These are phyloP conservation scores for Oscheius sp. DNA, from an alignment of 2,888 invertebrate genomes.

Conservation along the genomic window DNA sequence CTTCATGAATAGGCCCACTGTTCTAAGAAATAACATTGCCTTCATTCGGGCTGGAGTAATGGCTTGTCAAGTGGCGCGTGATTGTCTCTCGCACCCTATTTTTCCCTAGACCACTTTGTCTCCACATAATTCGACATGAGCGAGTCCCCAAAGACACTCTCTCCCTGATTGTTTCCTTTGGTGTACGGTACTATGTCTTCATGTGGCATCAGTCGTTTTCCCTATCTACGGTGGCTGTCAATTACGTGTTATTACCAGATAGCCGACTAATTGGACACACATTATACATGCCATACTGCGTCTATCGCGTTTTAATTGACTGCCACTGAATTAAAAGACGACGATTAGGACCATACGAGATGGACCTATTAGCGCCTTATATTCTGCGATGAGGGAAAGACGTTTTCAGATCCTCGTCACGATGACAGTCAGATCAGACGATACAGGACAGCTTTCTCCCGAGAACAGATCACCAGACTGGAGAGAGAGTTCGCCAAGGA, in stretches of 20 bases:
- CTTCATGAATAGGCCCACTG: too few relatives aligned
- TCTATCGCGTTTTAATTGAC: constrained; percentile 41
- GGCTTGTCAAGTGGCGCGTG: too few relatives aligned
- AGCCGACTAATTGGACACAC: constrained; percentile 36
- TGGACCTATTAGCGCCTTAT: background rate
- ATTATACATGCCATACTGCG: constrained; percentile 42
- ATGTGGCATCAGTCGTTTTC: background rate
- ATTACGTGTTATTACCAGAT: constrained; percentile 39
- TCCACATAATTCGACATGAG: constrained; percentile 31
- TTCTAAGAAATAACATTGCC: too few relatives aligned
- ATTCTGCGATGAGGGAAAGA: background rate
- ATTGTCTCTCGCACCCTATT: background rate
- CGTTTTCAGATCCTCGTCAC: constrained; percentile 43
- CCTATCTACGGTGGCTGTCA: constrained; percentile 17
- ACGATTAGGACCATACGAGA: constrained; percentile 29
- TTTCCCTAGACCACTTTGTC: background rate
- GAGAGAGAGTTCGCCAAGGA: constrained; percentile 97
- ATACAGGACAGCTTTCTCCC: constrained; percentile 95
- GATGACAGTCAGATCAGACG: constrained; percentile 77
- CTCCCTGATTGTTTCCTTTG: background rate
- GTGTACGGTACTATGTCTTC: constrained; percentile 5
- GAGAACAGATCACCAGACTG: constrained; percentile 83
- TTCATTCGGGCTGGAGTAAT: too few relatives aligned
- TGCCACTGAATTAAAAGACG: constrained; percentile 28
- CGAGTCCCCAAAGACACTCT: background rate